These are phyloP conservation scores for Calypte anna DNA, from an alignment of 2,113 vertebrate species.

Conservation along the genomic window DNA sequence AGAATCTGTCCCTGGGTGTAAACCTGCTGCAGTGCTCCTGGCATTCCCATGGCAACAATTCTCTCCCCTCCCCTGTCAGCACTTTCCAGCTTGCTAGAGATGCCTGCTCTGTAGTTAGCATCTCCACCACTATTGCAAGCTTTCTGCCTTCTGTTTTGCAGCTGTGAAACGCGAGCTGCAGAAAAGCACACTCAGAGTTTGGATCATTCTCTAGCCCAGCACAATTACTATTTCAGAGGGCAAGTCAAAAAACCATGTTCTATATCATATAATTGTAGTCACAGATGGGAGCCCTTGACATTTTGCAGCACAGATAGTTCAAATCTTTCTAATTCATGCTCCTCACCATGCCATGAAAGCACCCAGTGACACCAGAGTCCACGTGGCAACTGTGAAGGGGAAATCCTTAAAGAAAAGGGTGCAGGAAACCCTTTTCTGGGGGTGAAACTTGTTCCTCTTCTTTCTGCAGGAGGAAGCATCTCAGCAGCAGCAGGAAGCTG, in stretches of 20 bases:
- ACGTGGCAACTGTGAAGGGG: background rate
- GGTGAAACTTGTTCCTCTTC: background rate
- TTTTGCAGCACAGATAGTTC: background rate
- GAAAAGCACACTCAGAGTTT: background rate
- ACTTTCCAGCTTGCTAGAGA: background rate
- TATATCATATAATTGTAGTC: background rate
- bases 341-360: background rate
- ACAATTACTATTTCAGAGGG: background rate
- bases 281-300: background rate
- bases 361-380: background rate
- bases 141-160: background rate
- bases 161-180: background rate
- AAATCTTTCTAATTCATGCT: background rate
- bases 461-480: conserved; percentile 83
- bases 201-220: background rate
- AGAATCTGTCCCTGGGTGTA: background rate
- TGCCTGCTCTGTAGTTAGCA: rapidly evolving
- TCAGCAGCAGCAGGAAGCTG: conserved; percentile 83
- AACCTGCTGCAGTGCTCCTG: background rate
- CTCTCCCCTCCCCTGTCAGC: background rate
- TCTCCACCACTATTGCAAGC: background rate
- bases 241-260: background rate
- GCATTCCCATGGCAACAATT: background rate
- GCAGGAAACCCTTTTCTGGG: background rate
- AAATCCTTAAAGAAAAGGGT: background rate